Base-by-base conservation (phyloP, 2,797 vertebrate species). In the Danionella dracula region DNA sequence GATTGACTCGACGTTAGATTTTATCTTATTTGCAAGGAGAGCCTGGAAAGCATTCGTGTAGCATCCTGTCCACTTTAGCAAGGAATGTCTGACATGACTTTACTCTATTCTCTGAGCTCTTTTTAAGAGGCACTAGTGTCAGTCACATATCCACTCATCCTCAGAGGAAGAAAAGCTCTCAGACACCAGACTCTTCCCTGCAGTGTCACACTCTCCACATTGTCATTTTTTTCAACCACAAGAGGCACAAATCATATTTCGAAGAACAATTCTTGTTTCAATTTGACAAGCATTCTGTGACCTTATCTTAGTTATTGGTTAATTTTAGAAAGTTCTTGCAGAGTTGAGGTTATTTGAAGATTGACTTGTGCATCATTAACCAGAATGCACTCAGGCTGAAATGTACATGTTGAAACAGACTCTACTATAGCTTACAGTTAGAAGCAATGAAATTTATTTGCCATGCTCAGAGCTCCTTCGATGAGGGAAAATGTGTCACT, bases 81-180 rank as follows among this genome's bases (percentile, higher is more conserved):
- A 65, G 50, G 38, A 54, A 54, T 64, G 61, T 64, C 19, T 34
- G 49, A 53, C 35, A 44, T 4, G 7, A 44, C 48, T 34, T 53
- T 21, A 23, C 61, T 53, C 12, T 2, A 1, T 51, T 41, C n/a
- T 42, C 27, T 42, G 17, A 2, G 12, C 38, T 64, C 49, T 64
- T 42, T 42, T 16, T 51, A 64, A 41, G 60, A 51, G 17, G 27
- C 31, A 35, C 35, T 38, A 53, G 19, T 35, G 49, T 34, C 19
- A 54, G 44, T 45, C 23, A 54, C 38, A 44, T 10, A 27, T 41
- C 17, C 8, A n/a, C 42, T 44, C 38, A 41, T 34, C 60, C 40
- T 9, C 12, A 48, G 15, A 48, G 40, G 46, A 21, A 19, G 19
- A 48, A 41, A 48, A 27, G 4, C 41, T 13, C 17, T 41, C 53